Percentiles rank a stretch among this genome's conserved stretches.
Conservation (phyloP, 2,797 vertebrate species). For the Mormyrops boulengeri region DNA sequence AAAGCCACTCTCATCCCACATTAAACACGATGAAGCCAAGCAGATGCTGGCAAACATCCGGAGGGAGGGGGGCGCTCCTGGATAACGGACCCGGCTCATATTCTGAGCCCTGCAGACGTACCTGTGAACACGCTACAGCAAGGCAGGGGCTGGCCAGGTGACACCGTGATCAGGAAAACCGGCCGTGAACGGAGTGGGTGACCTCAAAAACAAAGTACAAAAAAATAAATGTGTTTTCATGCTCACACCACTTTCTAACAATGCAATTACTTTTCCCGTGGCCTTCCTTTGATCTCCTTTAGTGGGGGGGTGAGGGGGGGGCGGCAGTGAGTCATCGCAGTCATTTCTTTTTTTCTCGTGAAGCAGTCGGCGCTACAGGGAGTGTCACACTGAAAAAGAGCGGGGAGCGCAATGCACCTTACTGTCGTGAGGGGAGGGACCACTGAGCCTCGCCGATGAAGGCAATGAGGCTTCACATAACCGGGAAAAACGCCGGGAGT, state of each 20-base stretch:
- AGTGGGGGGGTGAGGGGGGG: background rate
- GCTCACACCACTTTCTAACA: conserved; percentile 13
- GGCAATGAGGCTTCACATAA: background rate
- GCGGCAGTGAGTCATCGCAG: background rate
- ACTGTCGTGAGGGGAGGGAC: background rate
- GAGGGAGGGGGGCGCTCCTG: background rate
- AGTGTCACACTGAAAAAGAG: background rate
- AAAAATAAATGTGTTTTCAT: background rate
- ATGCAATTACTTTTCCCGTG: conserved; percentile 8
- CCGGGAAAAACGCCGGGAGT: background rate
- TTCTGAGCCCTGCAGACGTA: background rate
- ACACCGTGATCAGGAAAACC: background rate
- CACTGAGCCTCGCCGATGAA: background rate
- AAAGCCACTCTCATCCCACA: background rate
- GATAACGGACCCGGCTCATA: background rate
- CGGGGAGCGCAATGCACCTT: background rate
- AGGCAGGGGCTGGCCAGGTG: background rate
- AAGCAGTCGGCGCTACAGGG: background rate
- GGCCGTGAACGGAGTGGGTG: background rate
- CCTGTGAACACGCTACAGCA: background rate
- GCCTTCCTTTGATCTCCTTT: background rate
- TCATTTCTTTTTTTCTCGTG: background rate
- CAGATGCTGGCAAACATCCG: background rate
- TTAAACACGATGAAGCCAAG: background rate
- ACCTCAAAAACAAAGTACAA: background rate